A percentile compares a stretch with the other conserved stretches of the same genome.
These are phyloP conservation scores for Limonius californicus DNA, from an alignment of 1,140 invertebrate species.

Conservation along the genomic window DNA sequence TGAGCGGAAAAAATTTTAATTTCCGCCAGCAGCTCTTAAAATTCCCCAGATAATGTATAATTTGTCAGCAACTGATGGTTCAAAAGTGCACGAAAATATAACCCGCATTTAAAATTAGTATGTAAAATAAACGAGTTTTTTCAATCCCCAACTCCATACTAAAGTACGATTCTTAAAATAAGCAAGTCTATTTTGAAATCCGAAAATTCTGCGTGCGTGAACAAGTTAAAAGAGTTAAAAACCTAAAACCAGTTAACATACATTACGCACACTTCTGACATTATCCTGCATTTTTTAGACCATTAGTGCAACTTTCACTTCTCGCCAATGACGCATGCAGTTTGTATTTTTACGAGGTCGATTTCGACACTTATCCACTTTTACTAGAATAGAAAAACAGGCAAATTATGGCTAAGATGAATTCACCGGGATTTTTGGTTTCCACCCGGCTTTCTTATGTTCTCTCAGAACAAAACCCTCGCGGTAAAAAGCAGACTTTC, in stretches of 20 bases:
- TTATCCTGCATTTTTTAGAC: neutral
- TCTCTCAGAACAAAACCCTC: too few relatives aligned
- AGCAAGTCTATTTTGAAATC: slow-evolving; percentile 21
- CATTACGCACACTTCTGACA: neutral
- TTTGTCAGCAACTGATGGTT: neutral
- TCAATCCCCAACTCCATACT: slow-evolving; percentile 9
- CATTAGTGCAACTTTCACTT: neutral
- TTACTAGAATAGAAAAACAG: too few relatives aligned
- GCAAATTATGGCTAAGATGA: too few relatives aligned
- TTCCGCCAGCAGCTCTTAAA: too few relatives aligned
- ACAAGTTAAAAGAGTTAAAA: neutral
- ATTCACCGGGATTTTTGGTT: too few relatives aligned
- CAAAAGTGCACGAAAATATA: slow-evolving; percentile 3
- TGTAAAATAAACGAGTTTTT: slow-evolving; percentile 22
- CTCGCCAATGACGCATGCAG: neutral
- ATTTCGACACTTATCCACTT: too few relatives aligned
- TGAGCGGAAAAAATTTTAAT: too few relatives aligned
- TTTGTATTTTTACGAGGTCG: too few relatives aligned
- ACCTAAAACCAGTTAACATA: neutral
- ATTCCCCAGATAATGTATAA: too few relatives aligned
- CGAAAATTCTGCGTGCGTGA: slow-evolving; percentile 17
- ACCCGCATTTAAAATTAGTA: slow-evolving; percentile 17
- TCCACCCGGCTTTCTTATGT: too few relatives aligned
- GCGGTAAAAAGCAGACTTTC: too few relatives aligned
- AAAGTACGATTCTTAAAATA: slow-evolving; percentile 22